Base-by-base conservation (phyloP, 2,797 vertebrate genomes). In the Phoxinus dragarum region DNA sequence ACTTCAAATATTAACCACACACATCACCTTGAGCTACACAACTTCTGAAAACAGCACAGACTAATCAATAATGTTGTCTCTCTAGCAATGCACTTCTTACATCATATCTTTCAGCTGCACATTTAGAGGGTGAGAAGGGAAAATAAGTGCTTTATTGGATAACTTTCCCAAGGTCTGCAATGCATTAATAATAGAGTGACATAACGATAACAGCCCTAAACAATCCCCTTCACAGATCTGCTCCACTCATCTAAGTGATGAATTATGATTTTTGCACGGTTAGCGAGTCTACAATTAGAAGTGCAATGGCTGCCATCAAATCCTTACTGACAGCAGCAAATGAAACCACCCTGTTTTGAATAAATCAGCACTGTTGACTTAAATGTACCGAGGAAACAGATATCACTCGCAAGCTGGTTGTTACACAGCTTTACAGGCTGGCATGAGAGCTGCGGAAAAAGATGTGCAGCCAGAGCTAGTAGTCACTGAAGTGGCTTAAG, bases 361-460 rank as follows among this genome's bases (percentile, higher is more conserved):
- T 47, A 44, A 74, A 79, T 38, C 56, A n/a, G 52, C 14, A 40
- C 38, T 85, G 86, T 77, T 82, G 84, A 85, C 74, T 85, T 78
- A 56, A 80, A 75, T n/a, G 84, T 67, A 61, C 27, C 9, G 21
- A 66, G 77, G 73, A 84, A 78, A 71, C 92, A 90, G 87, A 93
- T 90, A 89, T 90, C 90, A 90, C 90, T 88, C 88, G 89, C 87
- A 87, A 83, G 67, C 87, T 67, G 61, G 87, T 91, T 92, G 90
- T 91, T 91, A 90, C 92, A 90, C 86, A 92, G 90, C 77, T 61
- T 91, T 81, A 91, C 91, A 92, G 92, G 87, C 86, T 90, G 76
- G 91, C 84, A 80, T 88, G 89, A 93, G 49, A 40, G 27, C 74
- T 71, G 74, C 1, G 52, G 64, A 68, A 42, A 74, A 54, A 87